Conservation (phyloP, 2,113 vertebrate species). For the Mystacornis crossleyi region DNA sequence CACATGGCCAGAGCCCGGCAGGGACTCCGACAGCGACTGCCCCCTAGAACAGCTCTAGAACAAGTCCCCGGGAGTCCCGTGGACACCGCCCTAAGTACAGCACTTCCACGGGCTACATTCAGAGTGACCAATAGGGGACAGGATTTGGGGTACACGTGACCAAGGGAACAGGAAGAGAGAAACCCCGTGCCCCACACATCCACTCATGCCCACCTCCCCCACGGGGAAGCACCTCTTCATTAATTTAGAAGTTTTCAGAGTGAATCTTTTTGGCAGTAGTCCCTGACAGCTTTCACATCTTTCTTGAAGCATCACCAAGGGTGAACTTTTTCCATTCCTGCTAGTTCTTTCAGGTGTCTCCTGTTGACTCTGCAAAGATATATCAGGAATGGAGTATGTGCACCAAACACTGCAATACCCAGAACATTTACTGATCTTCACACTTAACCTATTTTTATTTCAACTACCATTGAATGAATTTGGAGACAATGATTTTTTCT, state of each 20-base stretch:
- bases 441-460: not conserved
- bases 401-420: not conserved
- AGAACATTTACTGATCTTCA: not conserved
- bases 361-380: not conserved
- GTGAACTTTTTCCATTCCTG: not conserved
- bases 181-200: too few relatives aligned
- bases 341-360: not conserved
- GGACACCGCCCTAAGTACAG: too few relatives aligned
- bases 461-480: not conserved
- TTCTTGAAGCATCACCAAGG: not conserved
- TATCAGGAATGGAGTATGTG: not conserved
- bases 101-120: too few relatives aligned
- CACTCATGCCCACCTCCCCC: too few relatives aligned
- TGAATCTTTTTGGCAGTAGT: not conserved
- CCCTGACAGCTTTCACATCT: rapidly evolving
- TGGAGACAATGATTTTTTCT: not conserved
- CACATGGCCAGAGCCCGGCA: too few relatives aligned
- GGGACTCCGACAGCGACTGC: too few relatives aligned
- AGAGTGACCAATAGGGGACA: too few relatives aligned
- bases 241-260: not conserved
- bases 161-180: too few relatives aligned
- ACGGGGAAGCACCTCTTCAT: too few relatives aligned
- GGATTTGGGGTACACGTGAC: too few relatives aligned
- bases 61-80: too few relatives aligned
- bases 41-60: too few relatives aligned